Evolutionary conservation across 2,113 vertebrate genomes (phyloP).

Genomic region (Dasyornis broadbenti): DNA sequence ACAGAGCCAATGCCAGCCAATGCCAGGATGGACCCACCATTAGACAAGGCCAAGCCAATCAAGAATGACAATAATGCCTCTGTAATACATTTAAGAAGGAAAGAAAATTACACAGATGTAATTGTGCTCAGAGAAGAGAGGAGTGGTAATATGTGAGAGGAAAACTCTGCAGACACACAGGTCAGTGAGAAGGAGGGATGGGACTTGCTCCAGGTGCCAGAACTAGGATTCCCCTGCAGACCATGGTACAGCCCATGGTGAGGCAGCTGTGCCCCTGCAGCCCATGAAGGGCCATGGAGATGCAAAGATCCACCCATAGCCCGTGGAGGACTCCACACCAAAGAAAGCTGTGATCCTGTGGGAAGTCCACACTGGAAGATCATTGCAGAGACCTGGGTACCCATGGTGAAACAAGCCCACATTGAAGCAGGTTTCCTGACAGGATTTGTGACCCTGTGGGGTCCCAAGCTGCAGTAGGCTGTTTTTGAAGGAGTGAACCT

Average conservation of each 20-base stretch:
- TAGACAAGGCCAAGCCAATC: neutral
- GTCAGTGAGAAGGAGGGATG: neutral
- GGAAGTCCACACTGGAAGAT: neutral
- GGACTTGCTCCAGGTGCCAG: neutral
- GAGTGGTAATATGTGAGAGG: neutral
- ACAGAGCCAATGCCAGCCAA: neutral
- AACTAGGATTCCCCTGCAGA: neutral
- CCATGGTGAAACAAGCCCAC: neutral
- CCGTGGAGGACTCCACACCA: neutral
- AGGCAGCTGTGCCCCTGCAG: neutral
- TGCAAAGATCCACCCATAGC: neutral
- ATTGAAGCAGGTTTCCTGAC: neutral
- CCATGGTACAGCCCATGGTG: accelerated
- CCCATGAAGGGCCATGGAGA: neutral
- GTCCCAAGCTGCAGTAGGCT: neutral
- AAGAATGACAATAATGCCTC: neutral
- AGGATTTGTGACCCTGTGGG: neutral
- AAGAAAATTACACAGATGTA: no score
- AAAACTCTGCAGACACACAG: neutral
- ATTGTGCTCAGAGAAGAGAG: neutral
- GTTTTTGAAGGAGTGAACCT: neutral
- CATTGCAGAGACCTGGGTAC: neutral
- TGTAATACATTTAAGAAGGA: neutral
- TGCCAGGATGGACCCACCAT: neutral
- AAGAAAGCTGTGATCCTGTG: neutral